A percentile compares a stretch with the other conserved stretches of the same genome.
Evolutionary conservation across 1,140 invertebrate genomes (phyloP).

Genomic region (Lordiphosa mommai): DNA sequence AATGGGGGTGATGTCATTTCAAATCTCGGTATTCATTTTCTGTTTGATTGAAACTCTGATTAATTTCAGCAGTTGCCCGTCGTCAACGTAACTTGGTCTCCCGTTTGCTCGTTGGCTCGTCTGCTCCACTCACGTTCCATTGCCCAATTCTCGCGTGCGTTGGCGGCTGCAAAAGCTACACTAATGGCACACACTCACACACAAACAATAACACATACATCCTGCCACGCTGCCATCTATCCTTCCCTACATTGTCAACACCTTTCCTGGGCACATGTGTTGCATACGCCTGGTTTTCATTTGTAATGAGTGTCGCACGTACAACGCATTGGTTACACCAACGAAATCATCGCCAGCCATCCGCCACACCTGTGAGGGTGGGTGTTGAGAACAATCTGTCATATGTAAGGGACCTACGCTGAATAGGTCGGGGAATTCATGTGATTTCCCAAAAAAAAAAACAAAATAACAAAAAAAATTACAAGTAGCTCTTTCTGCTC

Average conservation of each 20-base stretch:
- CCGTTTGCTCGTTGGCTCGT: no score
- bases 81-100: not conserved
- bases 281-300: slow-evolving; percentile 42
- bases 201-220: slow-evolving; percentile 14
- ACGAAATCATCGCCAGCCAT: no score
- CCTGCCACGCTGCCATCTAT: not conserved
- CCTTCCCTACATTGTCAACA: slow-evolving; percentile 38
- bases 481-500: not conserved
- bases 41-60: slow-evolving; percentile 70
- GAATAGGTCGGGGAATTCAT: not conserved
- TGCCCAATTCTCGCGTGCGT: slow-evolving; percentile 23
- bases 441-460: not conserved
- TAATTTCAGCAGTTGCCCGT: slow-evolving; percentile 41
- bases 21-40: slow-evolving; percentile 60
- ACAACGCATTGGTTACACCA: slow-evolving; percentile 43
- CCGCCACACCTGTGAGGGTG: not conserved
- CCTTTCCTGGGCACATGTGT: slow-evolving; percentile 45
- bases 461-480: not conserved
- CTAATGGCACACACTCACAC: slow-evolving; percentile 32
- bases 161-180: slow-evolving; percentile 25
- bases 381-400: slow-evolving; percentile 52
- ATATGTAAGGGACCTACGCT: slow-evolving; percentile 18
- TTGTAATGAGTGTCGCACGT: slow-evolving; percentile 63
- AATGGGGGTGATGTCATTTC: slow-evolving; percentile 18
- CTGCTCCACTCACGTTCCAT: slow-evolving; percentile 26